These are phyloP conservation scores for Amaurobius ferox DNA, from an alignment of 2,888 invertebrate genomes.

Conservation along the genomic window DNA sequence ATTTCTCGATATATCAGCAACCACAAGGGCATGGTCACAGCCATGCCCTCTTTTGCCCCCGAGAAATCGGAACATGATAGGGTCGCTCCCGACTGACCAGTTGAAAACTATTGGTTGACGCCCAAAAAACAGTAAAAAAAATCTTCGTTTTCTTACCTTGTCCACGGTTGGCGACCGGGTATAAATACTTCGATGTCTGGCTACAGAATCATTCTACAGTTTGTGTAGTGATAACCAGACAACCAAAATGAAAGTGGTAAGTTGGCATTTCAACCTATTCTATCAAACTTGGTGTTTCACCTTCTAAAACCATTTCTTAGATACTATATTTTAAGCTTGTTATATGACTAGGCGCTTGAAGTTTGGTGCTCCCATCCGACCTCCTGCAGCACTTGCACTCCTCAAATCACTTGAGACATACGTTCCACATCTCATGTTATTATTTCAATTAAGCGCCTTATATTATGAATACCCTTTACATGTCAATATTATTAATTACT, in stretches of 20 bases:
- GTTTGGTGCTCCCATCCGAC: too few species aligned
- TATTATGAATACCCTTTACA: too few species aligned
- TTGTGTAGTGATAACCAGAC: not conserved
- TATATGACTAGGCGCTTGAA: too few species aligned
- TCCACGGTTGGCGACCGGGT: not conserved
- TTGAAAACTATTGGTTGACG: constrained; percentile 6
- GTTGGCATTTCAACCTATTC: not conserved
- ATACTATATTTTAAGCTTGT: too few species aligned
- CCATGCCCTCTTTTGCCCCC: constrained; percentile 1
- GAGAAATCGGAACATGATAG: constrained; percentile 8
- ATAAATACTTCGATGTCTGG: not conserved
- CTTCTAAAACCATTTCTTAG: too few species aligned
- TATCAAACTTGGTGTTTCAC: too few species aligned
- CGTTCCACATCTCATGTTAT: too few species aligned
- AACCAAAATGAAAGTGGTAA: constrained; percentile 16
- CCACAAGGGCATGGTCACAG: constrained; percentile 7
- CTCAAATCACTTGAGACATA: too few species aligned
- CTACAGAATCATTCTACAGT: not conserved
- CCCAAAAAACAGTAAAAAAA: not conserved
- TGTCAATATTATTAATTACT: too few species aligned
- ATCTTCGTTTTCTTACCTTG: not conserved
- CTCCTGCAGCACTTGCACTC: too few species aligned
- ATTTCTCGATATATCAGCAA: not conserved
- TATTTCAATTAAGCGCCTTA: too few species aligned
- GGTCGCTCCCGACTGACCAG: constrained; percentile 9